Evolutionary conservation across 1,140 invertebrate species (phyloP), one percentile per base, ranked within the genome.

Genomic region (Bradynema listronoti): DNA sequence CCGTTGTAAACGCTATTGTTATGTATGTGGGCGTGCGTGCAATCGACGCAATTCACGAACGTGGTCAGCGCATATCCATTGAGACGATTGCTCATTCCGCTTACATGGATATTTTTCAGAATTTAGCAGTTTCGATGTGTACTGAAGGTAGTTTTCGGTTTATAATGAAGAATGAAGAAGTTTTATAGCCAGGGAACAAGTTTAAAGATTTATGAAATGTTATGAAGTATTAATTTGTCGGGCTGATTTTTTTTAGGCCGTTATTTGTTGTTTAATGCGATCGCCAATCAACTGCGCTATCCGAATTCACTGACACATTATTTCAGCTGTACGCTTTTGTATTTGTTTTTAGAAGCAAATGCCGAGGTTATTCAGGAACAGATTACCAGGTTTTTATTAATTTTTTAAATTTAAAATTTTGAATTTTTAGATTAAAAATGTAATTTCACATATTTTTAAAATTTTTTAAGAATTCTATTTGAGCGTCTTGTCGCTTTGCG

Each of bases 61-160:
- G 80, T 57, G 16, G 36, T 9, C 86, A 87, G 61, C 87, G 88
- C 4, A 91, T 93, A 0, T 94, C 87, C 71, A 94, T 94, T 85
- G 86, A 88, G 16, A 96, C 91, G 0, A 95, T 98, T 59, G 76
- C 80, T 4, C 91, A 97, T 75, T 92, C 91, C 22, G 87, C 92
- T 0, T 92, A 95, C 77, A 97, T 97, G 91, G 94, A 99, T 76
- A 97, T 99, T 59, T 98, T 99, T 83, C 92, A 98, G 80, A 96
- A 96, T 82, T 84, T 99, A 61, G 90, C 90, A 14, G 91, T 96
- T 2, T 90, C 94, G 80, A 84, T 98, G 32, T 93, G 98, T 78
- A 95, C 90, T 11, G 93, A 98, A 82, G 93, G 92, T 79, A 19
- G 36, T 29, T 53, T 49, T 49, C 22, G 63, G 68, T 57, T 59